Percentiles rank a stretch among this genome's conserved stretches.
Evolutionary conservation across 2,888 invertebrate genomes (phyloP).

Genomic region (Patella pellucida): DNA sequence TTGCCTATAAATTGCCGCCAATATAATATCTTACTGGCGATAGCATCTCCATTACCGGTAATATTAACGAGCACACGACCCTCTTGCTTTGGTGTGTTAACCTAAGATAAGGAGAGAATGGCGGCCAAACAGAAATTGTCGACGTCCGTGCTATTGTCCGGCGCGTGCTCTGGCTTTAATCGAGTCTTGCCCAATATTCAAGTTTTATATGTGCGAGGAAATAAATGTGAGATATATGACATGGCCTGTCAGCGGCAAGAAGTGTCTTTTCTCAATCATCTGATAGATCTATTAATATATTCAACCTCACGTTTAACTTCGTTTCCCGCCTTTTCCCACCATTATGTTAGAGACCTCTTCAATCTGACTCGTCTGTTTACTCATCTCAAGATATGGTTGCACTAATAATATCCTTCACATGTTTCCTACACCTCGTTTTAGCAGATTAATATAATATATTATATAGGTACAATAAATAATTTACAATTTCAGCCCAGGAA

Average conservation of each 20-base stretch:
- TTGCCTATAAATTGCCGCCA: not conserved
- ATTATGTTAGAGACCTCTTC: slow-evolving; percentile 11
- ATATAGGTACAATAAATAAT: too few relatives aligned
- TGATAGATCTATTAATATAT: not conserved
- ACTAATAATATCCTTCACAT: too few relatives aligned
- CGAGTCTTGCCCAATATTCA: slow-evolving; percentile 2
- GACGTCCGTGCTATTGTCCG: not conserved
- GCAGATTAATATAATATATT: too few relatives aligned
- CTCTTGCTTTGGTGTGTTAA: not conserved
- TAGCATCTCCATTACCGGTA: slow-evolving; percentile 5
- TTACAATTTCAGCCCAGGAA: too few relatives aligned
- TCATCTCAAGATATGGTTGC: not conserved
- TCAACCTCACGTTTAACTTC: not conserved
- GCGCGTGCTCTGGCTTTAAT: slow-evolving; percentile 6
- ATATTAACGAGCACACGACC: slow-evolving; percentile 1
- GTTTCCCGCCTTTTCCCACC: slow-evolving; percentile 9
- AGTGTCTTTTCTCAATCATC: slow-evolving; percentile 5
- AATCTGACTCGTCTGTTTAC: not conserved
- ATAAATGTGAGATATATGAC: slow-evolving; percentile 6
- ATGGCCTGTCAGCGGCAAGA: not conserved
- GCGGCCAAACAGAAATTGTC: slow-evolving; percentile 1
- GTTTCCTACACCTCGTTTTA: not conserved
- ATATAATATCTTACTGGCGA: slow-evolving; percentile 2
- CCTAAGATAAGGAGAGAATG: not conserved
- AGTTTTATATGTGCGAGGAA: not conserved